Percentiles rank a stretch among this genome's conserved stretches.
These are phyloP conservation scores for Tetramorium simillimum DNA, from an alignment of 1,140 invertebrate genomes.

Conservation along the genomic window DNA sequence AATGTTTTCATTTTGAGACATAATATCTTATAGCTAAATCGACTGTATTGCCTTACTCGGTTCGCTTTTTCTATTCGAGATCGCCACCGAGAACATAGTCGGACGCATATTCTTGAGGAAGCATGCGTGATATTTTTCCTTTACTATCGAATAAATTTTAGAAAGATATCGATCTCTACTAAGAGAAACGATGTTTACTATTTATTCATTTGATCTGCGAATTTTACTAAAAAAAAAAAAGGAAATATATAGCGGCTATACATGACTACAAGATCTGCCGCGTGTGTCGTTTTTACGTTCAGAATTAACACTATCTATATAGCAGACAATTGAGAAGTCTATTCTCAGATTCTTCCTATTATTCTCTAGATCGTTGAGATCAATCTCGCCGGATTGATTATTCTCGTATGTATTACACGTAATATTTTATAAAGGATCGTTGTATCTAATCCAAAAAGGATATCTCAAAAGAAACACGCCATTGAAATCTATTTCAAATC, in stretches of 20 bases:
- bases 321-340: constrained; percentile 22
- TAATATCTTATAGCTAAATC: constrained; percentile 23
- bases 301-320: constrained; percentile 34
- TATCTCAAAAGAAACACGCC: not conserved
- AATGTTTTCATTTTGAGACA: not conserved
- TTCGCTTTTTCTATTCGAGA: not conserved
- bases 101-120: not conserved
- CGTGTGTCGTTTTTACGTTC: not conserved
- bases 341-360: not conserved
- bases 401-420: not conserved
- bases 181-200: constrained; percentile 22
- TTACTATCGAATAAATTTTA: constrained; percentile 12
- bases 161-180: constrained; percentile 30
- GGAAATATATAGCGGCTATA: not conserved
- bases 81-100: constrained; percentile 41
- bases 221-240: not conserved
- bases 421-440: not conserved
- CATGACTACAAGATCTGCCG: constrained; percentile 17
- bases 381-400: constrained; percentile 10
- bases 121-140: constrained; percentile 19
- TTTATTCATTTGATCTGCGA: constrained; percentile 27
- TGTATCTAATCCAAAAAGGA: constrained; percentile 13
- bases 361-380: not conserved
- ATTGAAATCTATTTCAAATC: constrained; percentile 5
- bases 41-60: not conserved